Evolutionary conservation across 2,888 invertebrate species (phyloP).

Genomic region (Scelioninae gen. 1): DNA sequence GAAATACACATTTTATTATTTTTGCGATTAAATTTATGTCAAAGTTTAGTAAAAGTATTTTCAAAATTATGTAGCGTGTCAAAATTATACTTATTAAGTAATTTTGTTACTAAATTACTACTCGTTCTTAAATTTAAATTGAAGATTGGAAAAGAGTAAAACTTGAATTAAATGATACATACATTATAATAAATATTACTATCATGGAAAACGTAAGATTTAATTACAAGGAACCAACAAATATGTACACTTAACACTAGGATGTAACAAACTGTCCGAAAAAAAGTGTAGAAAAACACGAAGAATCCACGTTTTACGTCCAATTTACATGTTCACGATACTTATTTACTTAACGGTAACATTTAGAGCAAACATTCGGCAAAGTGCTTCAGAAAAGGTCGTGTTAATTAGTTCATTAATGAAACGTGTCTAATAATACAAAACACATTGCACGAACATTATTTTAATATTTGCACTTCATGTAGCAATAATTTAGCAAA

Average conservation of each 20-base stretch:
- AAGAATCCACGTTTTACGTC: not conserved
- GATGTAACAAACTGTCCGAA: constrained; percentile 12
- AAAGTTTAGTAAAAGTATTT: not conserved
- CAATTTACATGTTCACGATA: constrained; percentile 31
- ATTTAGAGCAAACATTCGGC: constrained; percentile 13
- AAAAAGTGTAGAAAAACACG: constrained; percentile 20
- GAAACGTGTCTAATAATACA: constrained; percentile 19
- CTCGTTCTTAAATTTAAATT: not conserved
- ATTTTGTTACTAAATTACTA: not conserved
- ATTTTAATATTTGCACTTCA: constrained; percentile 3
- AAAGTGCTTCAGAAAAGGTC: constrained; percentile 11
- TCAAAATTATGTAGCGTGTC: too few species aligned
- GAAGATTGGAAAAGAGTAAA: not conserved
- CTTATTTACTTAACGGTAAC: constrained; percentile 17
- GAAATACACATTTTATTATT: not conserved
- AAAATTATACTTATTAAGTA: too few species aligned
- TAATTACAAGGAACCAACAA: constrained; percentile 6
- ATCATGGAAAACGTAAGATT: not conserved
- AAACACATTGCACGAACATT: constrained; percentile 10
- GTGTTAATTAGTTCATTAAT: constrained; percentile 37
- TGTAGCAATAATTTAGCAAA: not conserved
- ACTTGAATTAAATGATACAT: not conserved
- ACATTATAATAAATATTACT: not conserved
- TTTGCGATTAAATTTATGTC: too few species aligned
- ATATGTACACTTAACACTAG: constrained; percentile 34